Base-by-base conservation (phyloP, 2,888 invertebrate species). In the Vesta saturnalis region DNA sequence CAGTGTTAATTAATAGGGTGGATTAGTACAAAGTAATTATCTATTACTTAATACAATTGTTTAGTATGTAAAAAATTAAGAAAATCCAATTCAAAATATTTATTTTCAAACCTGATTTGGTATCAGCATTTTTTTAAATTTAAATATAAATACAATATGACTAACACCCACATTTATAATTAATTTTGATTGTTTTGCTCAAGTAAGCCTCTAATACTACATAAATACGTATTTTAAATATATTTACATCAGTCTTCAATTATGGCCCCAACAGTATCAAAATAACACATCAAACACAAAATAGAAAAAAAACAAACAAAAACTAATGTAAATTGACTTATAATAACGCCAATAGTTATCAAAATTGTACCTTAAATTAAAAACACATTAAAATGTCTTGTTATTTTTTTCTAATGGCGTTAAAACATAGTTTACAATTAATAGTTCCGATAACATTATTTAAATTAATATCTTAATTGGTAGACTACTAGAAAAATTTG, bases 171-270 rank as follows among this genome's bases (percentile, higher is more conserved):
- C 60, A 73, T 71, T 18, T 75, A 76, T 73, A 65, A 23, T 59
- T 57, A 60, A 30, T 64, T 72, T 71, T 74, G 72, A 73, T 73
- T 72, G 39, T 56, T 72, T 39, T 67, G 71, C 73, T 71, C 72
- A 30, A 3, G 39, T 43, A 72, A 73, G 66, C 60, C 19, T 58
- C 60, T 68, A 70, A 67, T 22, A 55, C 68, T 71, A 71, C 66
- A 68, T 68, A 52, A 52, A 68, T 56, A n/a, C 12, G 4, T 30
- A 19, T 61, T 54, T 14, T 39, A 60, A 65, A n/a, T 10, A n/a
- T 72, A 73, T 77, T 73, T 76, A 78, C 73, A 73, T 78, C 79
- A 80, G 79, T 80, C 79, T 79, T 78, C 69, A 73, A 70, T 74
- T 61, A 62, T 79, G 79, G 79, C 73, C 79, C 78, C 77, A 70